These are phyloP conservation scores for Chrysemys picta DNA, from an alignment of 2,113 vertebrate species.

Conservation along the genomic window DNA sequence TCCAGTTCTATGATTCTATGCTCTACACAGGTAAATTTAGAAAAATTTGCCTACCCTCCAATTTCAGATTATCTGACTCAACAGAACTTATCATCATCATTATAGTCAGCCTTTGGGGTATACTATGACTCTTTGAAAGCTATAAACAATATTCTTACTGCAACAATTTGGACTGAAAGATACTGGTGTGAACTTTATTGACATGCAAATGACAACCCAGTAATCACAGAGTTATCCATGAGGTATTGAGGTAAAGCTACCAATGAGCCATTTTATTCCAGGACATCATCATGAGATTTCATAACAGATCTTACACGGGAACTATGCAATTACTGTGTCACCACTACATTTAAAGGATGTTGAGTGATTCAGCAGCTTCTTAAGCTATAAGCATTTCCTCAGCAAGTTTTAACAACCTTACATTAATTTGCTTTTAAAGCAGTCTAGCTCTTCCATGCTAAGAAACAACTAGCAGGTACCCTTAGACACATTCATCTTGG, in stretches of 20 bases:
- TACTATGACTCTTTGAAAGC: not conserved
- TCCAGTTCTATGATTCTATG: not conserved
- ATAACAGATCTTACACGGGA: not conserved
- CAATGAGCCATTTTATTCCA: not conserved
- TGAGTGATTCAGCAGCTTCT: not conserved
- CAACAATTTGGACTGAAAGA: rapidly evolving
- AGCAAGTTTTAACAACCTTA: not conserved
- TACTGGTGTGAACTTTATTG: not conserved
- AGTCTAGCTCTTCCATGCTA: not conserved
- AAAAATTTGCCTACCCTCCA: not conserved
- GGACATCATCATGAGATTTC: constrained; percentile 8
- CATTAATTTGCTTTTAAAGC: not conserved
- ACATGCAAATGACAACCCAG: not conserved
- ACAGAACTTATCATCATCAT: not conserved
- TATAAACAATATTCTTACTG: not conserved
- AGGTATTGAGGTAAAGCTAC: not conserved
- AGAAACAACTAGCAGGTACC: not conserved
- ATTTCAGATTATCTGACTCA: not conserved
- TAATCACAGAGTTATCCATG: rapidly evolving
- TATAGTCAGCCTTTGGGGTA: rapidly evolving
- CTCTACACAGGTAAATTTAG: not conserved
- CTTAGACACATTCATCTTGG: not conserved
- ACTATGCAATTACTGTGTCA: not conserved
- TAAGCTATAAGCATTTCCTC: not conserved
- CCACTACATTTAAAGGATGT: not conserved